These are phyloP conservation scores for Salvator merianae DNA, from an alignment of 2,113 vertebrate species.

Conservation along the genomic window DNA sequence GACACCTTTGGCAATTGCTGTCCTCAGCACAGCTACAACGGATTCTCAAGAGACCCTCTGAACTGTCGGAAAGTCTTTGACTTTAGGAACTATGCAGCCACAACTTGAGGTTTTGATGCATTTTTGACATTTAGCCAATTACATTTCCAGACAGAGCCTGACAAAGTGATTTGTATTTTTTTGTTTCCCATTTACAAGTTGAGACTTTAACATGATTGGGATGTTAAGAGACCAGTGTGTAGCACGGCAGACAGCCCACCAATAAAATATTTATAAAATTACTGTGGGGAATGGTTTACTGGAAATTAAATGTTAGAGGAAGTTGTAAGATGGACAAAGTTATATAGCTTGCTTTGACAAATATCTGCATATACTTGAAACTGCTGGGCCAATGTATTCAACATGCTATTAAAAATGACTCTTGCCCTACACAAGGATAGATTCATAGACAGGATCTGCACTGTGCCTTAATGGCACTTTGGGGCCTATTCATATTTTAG, in stretches of 20 bases:
- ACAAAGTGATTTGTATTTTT: not conserved
- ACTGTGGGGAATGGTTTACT: not conserved
- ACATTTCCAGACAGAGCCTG: not conserved
- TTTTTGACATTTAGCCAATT: constrained; percentile 32
- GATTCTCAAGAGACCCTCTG: constrained; percentile 13
- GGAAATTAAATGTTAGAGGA: not conserved
- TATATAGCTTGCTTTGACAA: not conserved
- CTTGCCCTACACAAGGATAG: too few relatives aligned
- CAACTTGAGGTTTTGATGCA: not conserved
- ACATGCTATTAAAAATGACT: not conserved
- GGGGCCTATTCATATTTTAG: too few relatives aligned
- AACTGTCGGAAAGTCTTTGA: constrained; percentile 36
- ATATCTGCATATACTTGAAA: not conserved
- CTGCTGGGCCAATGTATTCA: not conserved
- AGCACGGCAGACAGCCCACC: not conserved
- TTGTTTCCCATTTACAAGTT: constrained; percentile 3
- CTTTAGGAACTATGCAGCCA: constrained; percentile 12
- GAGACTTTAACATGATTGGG: not conserved
- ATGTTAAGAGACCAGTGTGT: not conserved
- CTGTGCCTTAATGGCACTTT: too few relatives aligned
- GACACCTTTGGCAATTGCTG: constrained; percentile 41
- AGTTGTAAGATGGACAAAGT: not conserved
- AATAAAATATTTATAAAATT: constrained; percentile 1
- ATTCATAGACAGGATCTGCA: too few relatives aligned
- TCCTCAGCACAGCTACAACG: constrained; percentile 26